A percentile compares a stretch with the other conserved stretches of the same genome.
phyloP scores from a whole-genome alignment of 1,140 invertebrate genomes.

The Phymastichus coffea region DNA sequence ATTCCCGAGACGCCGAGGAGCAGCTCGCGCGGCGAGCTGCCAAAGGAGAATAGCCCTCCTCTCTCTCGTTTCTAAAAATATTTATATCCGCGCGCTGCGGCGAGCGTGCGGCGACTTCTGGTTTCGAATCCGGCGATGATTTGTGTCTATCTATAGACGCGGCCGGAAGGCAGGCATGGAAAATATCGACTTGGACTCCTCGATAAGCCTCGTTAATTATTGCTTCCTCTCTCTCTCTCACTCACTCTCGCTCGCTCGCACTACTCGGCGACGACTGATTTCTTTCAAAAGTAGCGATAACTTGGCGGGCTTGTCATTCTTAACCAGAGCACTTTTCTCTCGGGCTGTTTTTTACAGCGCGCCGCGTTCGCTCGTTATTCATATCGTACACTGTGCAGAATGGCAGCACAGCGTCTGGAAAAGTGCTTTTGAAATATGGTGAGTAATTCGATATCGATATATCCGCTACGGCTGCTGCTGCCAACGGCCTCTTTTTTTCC shows the following conservation, averaged over 20 bases:
- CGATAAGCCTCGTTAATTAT: slow-evolving; percentile 29
- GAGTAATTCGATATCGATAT: slow-evolving; percentile 12
- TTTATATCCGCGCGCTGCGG: not conserved
- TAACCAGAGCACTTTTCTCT: slow-evolving; percentile 2
- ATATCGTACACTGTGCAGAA: not conserved
- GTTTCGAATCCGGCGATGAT: slow-evolving; percentile 26
- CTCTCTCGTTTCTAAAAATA: not conserved
- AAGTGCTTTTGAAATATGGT: slow-evolving; percentile 13
- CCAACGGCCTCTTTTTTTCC: too few relatives aligned
- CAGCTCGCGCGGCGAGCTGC: not conserved
- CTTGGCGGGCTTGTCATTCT: slow-evolving; percentile 21
- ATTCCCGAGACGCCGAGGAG: not conserved
- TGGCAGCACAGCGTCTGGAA: not conserved
- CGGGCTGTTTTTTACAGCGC: not conserved
- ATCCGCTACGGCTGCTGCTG: too few relatives aligned
- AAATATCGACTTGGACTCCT: slow-evolving; percentile 15
- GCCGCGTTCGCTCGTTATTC: slow-evolving; percentile 9
- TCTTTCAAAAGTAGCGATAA: slow-evolving; percentile 25
- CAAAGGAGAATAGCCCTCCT: slow-evolving; percentile 19
- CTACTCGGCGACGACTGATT: slow-evolving; percentile 9
- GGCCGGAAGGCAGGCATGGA: not conserved
- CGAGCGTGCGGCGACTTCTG: slow-evolving; percentile 5
- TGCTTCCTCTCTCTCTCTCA: slow-evolving; percentile 2
- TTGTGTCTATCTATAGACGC: slow-evolving; percentile 21
- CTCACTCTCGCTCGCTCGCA: too few relatives aligned